Evolutionary conservation across 2,797 vertebrate species (phyloP).

Genomic region (Odontamblyopus rebecca): DNA sequence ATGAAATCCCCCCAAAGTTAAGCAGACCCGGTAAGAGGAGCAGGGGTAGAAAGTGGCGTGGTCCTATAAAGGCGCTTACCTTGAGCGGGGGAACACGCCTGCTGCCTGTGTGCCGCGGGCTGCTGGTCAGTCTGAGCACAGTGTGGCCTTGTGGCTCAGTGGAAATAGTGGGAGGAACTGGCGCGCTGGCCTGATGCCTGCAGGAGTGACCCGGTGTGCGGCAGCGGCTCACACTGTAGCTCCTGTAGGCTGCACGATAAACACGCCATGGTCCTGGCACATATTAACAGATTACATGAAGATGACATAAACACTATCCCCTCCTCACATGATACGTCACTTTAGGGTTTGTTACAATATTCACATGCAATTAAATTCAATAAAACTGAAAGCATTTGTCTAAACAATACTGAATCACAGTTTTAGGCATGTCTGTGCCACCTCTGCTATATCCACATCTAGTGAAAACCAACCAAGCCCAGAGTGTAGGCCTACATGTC

Average conservation of each 20-base stretch:
- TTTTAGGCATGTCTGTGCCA: no score
- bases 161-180: conserved; percentile 65
- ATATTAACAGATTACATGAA: not conserved
- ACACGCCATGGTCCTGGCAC: not conserved
- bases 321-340: no score
- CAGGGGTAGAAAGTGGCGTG: not conserved
- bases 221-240: conserved; percentile 22
- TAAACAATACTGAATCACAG: no score
- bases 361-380: no score
- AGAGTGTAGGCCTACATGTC: no score
- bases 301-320: not conserved
- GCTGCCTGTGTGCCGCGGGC: conserved; percentile 13
- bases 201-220: conserved; percentile 60
- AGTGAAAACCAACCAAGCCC: no score
- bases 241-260: not conserved
- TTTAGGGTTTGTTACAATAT: no score
- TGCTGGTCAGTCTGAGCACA: conserved; percentile 50
- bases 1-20: conserved; percentile 17
- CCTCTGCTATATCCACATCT: no score
- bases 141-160: conserved; percentile 59
- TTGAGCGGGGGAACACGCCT: conserved; percentile 6
- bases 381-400: no score
- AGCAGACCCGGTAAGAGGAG: conserved; percentile 1
- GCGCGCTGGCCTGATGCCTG: conserved; percentile 54
- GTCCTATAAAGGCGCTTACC: no score